Evolutionary conservation across 2,888 invertebrate species (phyloP), one percentile per base, ranked within the genome.

Genomic region (Geophilus truncorum): DNA sequence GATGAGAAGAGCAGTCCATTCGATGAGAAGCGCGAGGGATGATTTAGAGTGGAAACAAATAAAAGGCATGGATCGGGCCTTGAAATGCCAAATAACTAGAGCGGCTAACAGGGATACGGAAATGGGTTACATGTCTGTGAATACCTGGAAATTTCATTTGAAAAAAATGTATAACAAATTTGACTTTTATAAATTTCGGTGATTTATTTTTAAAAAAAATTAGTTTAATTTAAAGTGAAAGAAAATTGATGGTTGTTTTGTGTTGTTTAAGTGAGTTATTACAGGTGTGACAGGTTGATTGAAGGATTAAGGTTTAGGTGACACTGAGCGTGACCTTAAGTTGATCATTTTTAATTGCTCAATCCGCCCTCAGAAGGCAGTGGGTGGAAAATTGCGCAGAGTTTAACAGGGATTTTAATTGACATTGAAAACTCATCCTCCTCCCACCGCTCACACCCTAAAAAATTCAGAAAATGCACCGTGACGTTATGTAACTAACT

Each of bases 1-100:
- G 70, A 70, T 70, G 70, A 70, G 70, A 70, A 70, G 70, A 70
- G 28, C 70, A 70, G 70, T 70, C 70, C 70, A 70, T 70, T 70
- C 70, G 70, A 10, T n/a, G 18, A 7, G 25, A 10, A 5, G 23
- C 25, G 18, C 21, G 23, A 28, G 70, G 70, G 70, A 70, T 28
- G 70, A 70, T 70, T 70, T 12, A 70, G 70, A 70, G 25, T 28
- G 70, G 28, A 70, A 70, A 70, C 23, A 70, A 62, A 57, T 23
- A 23, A 45, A 45, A 51, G 25, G 70, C 70, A 28, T 70, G 70
- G 70, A 70, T 70, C 25, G 70, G 70, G 70, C 70, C 70, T 70
- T 70, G 70, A 70, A 70, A 70, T 70, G 25, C 28, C 12, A 1
- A 70, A 70, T 9, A 70, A 70, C 25, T 70, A 70, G 70, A 70